Evolutionary conservation across 2,797 vertebrate genomes (phyloP), one percentile per base, ranked within the genome.

Genomic region (Muscicapa striata): DNA sequence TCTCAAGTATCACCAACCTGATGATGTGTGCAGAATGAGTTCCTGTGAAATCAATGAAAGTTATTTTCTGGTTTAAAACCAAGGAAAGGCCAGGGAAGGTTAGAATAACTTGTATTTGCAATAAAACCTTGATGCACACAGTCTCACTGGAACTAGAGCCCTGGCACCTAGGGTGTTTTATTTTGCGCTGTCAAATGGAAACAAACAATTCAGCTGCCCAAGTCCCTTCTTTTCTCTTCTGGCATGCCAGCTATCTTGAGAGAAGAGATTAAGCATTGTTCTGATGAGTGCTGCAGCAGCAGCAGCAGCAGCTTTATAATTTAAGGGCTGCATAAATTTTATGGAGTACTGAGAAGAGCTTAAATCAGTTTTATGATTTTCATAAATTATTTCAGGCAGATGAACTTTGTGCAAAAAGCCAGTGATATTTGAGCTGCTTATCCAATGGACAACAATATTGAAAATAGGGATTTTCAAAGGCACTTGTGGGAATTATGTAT

Each of bases 291-390:
- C 76, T 12, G 5, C 61, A 40, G 87, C 58, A 69, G 85, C 66
- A 66, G 85, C 66, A 66, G 85, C 59, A 49, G 85, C 59, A 49
- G 54, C 69, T 94, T 87, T 94, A 58, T 94, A 86, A 94, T 94
- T 93, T 90, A 96, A 81, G 59, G 59, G 32, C 64, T 84, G 54
- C 70, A 57, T 91, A 82, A 96, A 96, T 94, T 96, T 87, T 89
- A 72, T 95, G 83, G 83, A 84, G 81, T 80, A 72, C 43, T 77
- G 92, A 92, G 89, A 87, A 93, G 78, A 96, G 52, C 62, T 88
- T 85, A 94, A 94, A 87, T 96, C 87, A 84, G 13, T 87, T 92
- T 95, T 96, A 81, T 51, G 72, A 64, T 97, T 96, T 93, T 87
- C 74, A 84, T 93, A 84, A 96, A 89, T 95, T 96, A 80, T 68